Evolutionary conservation across 64 coral and sea anemone genomes (phyloP).

Genomic region (Acropora yongei): DNA sequence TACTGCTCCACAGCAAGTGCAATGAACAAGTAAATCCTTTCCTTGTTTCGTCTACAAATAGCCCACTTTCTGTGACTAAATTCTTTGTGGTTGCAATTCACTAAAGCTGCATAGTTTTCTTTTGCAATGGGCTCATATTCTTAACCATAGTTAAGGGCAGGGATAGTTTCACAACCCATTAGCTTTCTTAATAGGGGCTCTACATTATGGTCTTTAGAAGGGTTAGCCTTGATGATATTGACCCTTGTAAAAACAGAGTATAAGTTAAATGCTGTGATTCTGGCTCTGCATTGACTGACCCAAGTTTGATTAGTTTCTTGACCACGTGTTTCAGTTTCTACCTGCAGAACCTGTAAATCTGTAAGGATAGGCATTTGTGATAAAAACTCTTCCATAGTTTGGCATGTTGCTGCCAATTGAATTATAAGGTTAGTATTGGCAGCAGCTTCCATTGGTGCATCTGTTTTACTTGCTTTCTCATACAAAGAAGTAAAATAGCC

Average conservation of each 20-base stretch:
- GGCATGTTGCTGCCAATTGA: constrained; percentile 11
- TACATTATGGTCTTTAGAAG: not conserved
- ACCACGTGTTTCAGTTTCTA: not conserved
- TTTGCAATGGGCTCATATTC: constrained; percentile 32
- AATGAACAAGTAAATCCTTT: constrained; percentile 47
- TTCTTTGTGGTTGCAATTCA: constrained; percentile 19
- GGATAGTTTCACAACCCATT: constrained; percentile 15
- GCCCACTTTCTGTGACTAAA: constrained; percentile 28
- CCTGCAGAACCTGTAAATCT: not conserved
- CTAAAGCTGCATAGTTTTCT: not conserved
- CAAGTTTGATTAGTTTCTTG: constrained; percentile 1
- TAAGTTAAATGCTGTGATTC: constrained; percentile 42
- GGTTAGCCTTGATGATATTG: constrained; percentile 4
- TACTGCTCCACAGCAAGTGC: constrained; percentile 35
- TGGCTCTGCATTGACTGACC: not conserved
- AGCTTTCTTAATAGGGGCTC: constrained; percentile 19
- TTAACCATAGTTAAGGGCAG: constrained; percentile 10
- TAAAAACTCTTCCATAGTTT: constrained; percentile 23
- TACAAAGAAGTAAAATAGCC: constrained; percentile 10
- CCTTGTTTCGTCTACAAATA: constrained; percentile 41
- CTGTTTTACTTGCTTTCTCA: not conserved
- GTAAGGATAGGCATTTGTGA: not conserved
- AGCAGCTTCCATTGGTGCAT: not conserved
- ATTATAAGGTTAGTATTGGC: not conserved
- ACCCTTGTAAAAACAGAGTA: constrained; percentile 35